phyloP scores from a whole-genome alignment of 2,113 vertebrate genomes.

The Salvator merianae region DNA sequence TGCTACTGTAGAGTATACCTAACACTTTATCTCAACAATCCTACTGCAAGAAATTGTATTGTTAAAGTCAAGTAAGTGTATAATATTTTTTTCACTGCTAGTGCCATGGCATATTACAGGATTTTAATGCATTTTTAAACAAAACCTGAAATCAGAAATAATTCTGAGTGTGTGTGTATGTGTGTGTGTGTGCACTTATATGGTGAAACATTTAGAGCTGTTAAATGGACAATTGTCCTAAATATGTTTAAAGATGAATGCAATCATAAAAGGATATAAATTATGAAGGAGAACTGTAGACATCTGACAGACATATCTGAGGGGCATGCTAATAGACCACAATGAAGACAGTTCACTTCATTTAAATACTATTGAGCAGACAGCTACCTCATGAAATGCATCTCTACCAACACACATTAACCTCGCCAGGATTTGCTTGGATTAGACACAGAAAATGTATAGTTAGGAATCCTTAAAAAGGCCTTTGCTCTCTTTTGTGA shows the following conservation, averaged over 20 bases:
- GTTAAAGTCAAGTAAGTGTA: constrained; percentile 8
- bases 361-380: constrained; percentile 66
- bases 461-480: constrained; percentile 75
- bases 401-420: constrained; percentile 75
- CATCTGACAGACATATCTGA: constrained; percentile 73
- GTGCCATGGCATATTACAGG: not conserved
- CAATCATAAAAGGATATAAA: constrained; percentile 71
- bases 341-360: constrained; percentile 80
- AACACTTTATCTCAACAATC: not conserved
- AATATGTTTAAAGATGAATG: constrained; percentile 71
- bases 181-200: not conserved
- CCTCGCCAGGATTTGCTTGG: constrained; percentile 66
- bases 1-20: constrained; percentile 10
- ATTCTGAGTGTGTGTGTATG: too few species aligned
- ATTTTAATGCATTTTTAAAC: not conserved
- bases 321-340: constrained; percentile 75
- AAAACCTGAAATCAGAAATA: constrained; percentile 27
- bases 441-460: constrained; percentile 72
- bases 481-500: constrained; percentile 71
- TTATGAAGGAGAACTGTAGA: constrained; percentile 67
- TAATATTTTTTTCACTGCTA: constrained; percentile 31
- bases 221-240: constrained; percentile 56
- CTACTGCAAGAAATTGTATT: not conserved
- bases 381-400: constrained; percentile 69
- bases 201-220: constrained; percentile 44